Conservation (phyloP, 2,797 vertebrate species). For the Fundulus diaphanus region DNA sequence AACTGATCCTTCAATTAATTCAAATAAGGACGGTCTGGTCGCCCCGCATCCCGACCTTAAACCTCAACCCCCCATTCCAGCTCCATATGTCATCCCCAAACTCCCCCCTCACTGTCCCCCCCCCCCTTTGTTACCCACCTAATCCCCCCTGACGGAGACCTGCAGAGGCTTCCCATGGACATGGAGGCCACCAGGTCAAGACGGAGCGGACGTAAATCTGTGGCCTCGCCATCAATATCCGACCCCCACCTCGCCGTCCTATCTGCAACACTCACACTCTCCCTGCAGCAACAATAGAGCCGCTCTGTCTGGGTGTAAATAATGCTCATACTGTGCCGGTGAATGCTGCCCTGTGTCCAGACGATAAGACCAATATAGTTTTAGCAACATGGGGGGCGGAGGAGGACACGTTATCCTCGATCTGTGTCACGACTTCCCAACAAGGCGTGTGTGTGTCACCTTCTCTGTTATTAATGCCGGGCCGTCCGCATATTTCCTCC, state of each 20-base stretch:
- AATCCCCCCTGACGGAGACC: constrained; percentile 33
- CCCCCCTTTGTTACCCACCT: constrained; percentile 56
- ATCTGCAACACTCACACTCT: constrained; percentile 39
- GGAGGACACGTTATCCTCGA: neutral
- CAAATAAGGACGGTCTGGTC: constrained; percentile 36
- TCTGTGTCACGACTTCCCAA: constrained; percentile 44
- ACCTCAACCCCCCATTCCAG: constrained; percentile 11
- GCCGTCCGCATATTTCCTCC: constrained; percentile 38
- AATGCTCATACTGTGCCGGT: constrained; percentile 76
- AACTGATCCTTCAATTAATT: constrained; percentile 51
- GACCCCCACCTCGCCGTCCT: neutral
- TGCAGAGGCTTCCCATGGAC: constrained; percentile 64
- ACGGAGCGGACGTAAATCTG: constrained; percentile 67
- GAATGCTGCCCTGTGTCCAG: constrained; percentile 75
- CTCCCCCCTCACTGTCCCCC: constrained; percentile 30
- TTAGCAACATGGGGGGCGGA: constrained; percentile 30
- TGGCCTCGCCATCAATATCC: constrained; percentile 55
- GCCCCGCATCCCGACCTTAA: constrained; percentile 30
- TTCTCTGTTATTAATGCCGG: constrained; percentile 65
- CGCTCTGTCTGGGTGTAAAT: constrained; percentile 79
- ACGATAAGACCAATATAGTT: constrained; percentile 80
- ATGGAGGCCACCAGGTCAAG: constrained; percentile 70
- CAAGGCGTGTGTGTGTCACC: constrained; percentile 40
- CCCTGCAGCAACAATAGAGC: constrained; percentile 66
- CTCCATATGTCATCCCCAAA: constrained; percentile 39